phyloP scores from a whole-genome alignment of 2,113 vertebrate species.

The Podarcis muralis region DNA sequence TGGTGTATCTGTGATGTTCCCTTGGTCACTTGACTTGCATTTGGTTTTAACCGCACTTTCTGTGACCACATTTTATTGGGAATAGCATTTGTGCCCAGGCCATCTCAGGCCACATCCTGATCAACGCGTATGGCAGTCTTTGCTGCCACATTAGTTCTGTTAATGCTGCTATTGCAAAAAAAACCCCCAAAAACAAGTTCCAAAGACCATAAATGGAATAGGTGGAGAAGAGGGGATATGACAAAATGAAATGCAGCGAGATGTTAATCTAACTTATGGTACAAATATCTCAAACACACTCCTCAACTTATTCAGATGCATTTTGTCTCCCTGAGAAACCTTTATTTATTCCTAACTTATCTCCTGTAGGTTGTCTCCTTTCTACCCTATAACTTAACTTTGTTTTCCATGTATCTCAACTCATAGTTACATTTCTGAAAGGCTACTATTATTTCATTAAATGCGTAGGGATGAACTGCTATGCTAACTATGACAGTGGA shows the following conservation, averaged over 20 bases:
- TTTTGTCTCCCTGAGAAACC: neutral
- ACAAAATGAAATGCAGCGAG: neutral
- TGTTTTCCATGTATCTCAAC: neutral
- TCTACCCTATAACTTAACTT: neutral
- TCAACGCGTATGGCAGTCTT: neutral
- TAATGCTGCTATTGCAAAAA: neutral
- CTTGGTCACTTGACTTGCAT: neutral
- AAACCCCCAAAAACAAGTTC: too few relatives aligned
- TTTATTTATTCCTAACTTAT: neutral
- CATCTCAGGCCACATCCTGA: neutral
- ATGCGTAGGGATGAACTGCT: neutral
- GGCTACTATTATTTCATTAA: neutral
- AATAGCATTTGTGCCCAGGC: neutral
- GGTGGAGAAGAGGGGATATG: neutral
- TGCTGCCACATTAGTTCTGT: neutral
- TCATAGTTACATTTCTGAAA: neutral
- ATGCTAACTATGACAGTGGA: neutral
- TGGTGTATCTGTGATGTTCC: too few relatives aligned
- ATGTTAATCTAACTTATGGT: neutral
- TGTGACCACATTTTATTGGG: neutral
- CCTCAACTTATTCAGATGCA: neutral
- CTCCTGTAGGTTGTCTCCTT: neutral
- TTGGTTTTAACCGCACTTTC: neutral
- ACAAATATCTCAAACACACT: neutral
- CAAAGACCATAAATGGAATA: neutral